phyloP scores from a whole-genome alignment of 2,113 vertebrate species.

The Pantherophis guttatus region DNA sequence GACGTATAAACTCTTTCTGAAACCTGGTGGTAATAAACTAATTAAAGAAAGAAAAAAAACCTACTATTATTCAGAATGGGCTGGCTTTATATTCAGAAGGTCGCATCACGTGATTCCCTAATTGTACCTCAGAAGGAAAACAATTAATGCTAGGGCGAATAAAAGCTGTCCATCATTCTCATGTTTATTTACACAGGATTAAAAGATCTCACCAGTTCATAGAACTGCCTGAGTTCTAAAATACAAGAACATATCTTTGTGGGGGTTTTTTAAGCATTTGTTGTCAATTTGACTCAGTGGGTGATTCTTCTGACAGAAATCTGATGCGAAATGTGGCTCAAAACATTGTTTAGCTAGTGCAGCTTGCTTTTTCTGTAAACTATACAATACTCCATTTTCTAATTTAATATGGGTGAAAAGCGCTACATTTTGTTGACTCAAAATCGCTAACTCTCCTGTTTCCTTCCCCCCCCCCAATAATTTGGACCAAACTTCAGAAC shows the following conservation, averaged over 20 bases:
- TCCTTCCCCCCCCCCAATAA: slow-evolving; percentile 1
- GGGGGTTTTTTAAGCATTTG: neutral
- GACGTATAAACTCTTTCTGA: neutral
- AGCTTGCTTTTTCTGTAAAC: slow-evolving; percentile 5
- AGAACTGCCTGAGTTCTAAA: neutral
- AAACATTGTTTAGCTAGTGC: slow-evolving; percentile 31
- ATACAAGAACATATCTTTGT: slow-evolving; percentile 7
- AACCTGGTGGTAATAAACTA: neutral
- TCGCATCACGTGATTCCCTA: slow-evolving; percentile 32
- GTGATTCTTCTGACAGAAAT: neutral
- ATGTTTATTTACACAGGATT: neutral
- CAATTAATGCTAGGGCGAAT: neutral
- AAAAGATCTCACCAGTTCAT: slow-evolving; percentile 2
- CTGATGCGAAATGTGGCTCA: slow-evolving; percentile 6
- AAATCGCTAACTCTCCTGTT: slow-evolving; percentile 10
- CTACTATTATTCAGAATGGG: rapidly evolving
- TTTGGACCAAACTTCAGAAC: neutral
- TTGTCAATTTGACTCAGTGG: slow-evolving; percentile 11
- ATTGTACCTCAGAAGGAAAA: slow-evolving; percentile 33
- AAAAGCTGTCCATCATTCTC: slow-evolving; percentile 14
- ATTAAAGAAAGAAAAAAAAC: neutral
- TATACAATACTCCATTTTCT: neutral
- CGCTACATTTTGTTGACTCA: neutral
- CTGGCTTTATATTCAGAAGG: slow-evolving; percentile 14
- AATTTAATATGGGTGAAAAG: slow-evolving; percentile 34